Percentiles rank a stretch among this genome's conserved stretches.
Conservation (phyloP, 2,888 invertebrate species). For the Trimorus sp. region DNA sequence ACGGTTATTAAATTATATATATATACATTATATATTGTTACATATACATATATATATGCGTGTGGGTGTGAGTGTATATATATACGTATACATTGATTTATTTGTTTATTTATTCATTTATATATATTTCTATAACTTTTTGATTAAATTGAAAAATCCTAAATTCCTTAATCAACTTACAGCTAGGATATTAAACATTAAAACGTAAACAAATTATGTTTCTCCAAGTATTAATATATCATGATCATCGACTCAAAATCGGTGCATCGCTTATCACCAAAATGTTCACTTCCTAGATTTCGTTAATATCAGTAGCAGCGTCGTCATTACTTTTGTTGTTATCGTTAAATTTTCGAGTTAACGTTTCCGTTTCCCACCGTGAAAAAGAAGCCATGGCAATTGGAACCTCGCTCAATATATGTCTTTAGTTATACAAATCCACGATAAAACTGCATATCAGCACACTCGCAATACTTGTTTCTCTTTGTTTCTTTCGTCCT, state of each 20-base stretch:
- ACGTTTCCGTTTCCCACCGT: no score
- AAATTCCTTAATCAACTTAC: conserved; percentile 68
- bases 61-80: conserved; percentile 32
- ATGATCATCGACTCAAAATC: conserved; percentile 24
- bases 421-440: conserved; percentile 6
- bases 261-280: neutral
- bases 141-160: conserved; percentile 78
- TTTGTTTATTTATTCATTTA: neutral
- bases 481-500: conserved; percentile 5
- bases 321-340: neutral
- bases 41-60: conserved; percentile 33
- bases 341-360: no score
- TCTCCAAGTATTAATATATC: conserved; percentile 40
- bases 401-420: neutral
- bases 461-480: conserved; percentile 7
- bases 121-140: conserved; percentile 64
- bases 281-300: no score
- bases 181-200: conserved; percentile 67
- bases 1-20: conserved; percentile 18
- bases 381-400: conserved; percentile 13
- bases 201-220: conserved; percentile 56
- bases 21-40: conserved; percentile 36
- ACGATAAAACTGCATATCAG: conserved; percentile 13
- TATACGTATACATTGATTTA: no score
- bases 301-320: no score